Conservation (phyloP, 2,797 vertebrate species). For the Tapirus indicus region DNA sequence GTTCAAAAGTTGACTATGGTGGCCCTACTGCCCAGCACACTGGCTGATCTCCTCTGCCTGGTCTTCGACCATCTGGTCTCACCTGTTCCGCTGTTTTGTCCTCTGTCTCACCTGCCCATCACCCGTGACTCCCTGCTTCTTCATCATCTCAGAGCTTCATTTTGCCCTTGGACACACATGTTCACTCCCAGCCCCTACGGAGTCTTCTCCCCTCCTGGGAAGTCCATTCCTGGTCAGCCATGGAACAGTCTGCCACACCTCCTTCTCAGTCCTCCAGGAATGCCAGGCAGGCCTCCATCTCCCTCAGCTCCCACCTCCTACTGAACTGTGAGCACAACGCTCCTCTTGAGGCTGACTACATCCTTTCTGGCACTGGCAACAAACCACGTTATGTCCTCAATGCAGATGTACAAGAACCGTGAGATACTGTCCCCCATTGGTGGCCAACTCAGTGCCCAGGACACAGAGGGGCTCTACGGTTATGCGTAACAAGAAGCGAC, state of each 20-base stretch:
- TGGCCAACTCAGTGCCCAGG: not conserved
- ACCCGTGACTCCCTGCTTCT: not conserved
- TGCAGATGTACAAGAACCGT: rapidly evolving
- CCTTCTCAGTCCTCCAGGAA: not conserved
- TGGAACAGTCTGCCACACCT: rapidly evolving
- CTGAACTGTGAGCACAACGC: not conserved
- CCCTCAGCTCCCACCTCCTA: not conserved
- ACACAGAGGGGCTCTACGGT: not conserved
- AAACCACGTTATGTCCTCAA: rapidly evolving
- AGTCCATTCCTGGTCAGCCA: not conserved
- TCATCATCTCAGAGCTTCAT: not conserved
- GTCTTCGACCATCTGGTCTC: not conserved
- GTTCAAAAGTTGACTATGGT: not conserved
- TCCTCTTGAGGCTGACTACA: not conserved
- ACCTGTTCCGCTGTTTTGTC: not conserved
- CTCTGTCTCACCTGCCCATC: not conserved
- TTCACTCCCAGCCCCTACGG: not conserved
- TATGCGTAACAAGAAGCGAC: not conserved
- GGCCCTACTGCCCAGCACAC: not conserved
- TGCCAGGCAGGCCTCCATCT: too few relatives aligned
- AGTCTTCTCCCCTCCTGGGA: not conserved
- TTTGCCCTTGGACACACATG: not conserved
- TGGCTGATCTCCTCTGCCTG: not conserved
- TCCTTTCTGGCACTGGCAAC: not conserved
- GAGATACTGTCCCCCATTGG: not conserved